These are phyloP conservation scores for Amphiura filiformis DNA, from an alignment of 35 echinoderm and acorn worm species.

Conservation along the genomic window DNA sequence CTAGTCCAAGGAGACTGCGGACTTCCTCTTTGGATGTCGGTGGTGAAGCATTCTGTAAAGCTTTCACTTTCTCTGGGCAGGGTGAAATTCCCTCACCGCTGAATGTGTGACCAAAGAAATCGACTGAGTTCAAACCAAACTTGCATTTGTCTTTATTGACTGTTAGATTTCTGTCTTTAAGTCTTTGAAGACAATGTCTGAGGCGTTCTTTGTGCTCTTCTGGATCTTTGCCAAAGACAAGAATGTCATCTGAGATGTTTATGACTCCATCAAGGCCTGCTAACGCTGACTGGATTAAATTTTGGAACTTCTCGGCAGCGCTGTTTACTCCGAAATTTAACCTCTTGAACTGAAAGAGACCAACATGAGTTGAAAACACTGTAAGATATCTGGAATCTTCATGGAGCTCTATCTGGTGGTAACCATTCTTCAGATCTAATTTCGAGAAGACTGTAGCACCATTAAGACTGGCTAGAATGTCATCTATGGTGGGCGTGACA, in stretches of 20 bases:
- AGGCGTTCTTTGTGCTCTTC: conserved; percentile 45
- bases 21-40: conserved; percentile 61
- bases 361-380: conserved; percentile 73
- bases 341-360: conserved; percentile 54
- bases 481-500: conserved; percentile 71
- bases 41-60: conserved; percentile 43
- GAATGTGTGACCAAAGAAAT: conserved; percentile 77
- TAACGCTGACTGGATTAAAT: conserved; percentile 69
- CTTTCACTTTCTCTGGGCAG: conserved; percentile 52
- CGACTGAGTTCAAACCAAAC: conserved; percentile 23
- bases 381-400: conserved; percentile 65
- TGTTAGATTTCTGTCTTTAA: conserved; percentile 63
- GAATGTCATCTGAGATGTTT: conserved; percentile 75
- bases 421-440: conserved; percentile 60
- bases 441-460: conserved; percentile 57
- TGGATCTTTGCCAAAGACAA: conserved; percentile 39
- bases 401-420: conserved; percentile 69
- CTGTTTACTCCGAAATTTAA: conserved; percentile 79
- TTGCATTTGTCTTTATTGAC: conserved; percentile 53
- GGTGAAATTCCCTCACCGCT: conserved; percentile 59
- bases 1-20: conserved; percentile 62
- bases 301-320: conserved; percentile 80
- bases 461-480: conserved; percentile 62
- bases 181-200: conserved; percentile 14
- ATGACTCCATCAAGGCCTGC: conserved; percentile 54